Evolutionary conservation across 2,888 invertebrate genomes (phyloP), one percentile per base, ranked within the genome.

Genomic region (Teleogryllus oceanicus): DNA sequence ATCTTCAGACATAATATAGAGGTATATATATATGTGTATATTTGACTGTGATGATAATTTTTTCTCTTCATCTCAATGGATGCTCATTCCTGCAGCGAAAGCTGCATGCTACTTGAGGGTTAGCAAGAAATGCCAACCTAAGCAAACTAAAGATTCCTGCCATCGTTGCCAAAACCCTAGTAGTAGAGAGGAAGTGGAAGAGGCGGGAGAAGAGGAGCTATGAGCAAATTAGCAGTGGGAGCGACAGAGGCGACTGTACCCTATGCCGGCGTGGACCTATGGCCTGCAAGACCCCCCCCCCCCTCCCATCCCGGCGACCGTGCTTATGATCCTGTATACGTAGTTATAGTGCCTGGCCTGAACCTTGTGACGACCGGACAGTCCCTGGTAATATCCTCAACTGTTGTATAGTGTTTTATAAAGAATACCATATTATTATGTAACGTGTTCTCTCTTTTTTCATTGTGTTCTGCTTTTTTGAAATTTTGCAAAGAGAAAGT

Each of bases 31-130:
- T 74, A 80, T 80, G 79, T 81, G 81, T 82, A 81, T 82, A 82
- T 82, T 82, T 82, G 82, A 82, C 83, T 83, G 83, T 83, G 83
- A 83, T 83, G 83, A 62, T 77, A 77, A 49, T 77, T 77, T 75
- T 77, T 77, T 77, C 49, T 37, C 49, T 77, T 77, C 49, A 77
- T 77, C 49, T 80, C 78, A 80, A 80, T 78, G 83, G 81, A 81
- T 82, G 83, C 82, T 82, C 83, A 83, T 82, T 83, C 82, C 83
- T 81, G 80, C 79, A 80, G 81, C 78, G 76, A n/a, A 75, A 81
- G 76, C 76, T 80, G 81, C 80, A 16, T 78, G 81, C 80, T 49
- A 49, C 50, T 24, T 49, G 51, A 77, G 50, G 51, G 20, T 50
- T 49, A 78, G 77, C 49, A 78, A 24, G 50, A 50, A 62, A 50